These are phyloP conservation scores for Opisthograptis luteolata DNA, from an alignment of 2,888 invertebrate genomes.

Conservation along the genomic window DNA sequence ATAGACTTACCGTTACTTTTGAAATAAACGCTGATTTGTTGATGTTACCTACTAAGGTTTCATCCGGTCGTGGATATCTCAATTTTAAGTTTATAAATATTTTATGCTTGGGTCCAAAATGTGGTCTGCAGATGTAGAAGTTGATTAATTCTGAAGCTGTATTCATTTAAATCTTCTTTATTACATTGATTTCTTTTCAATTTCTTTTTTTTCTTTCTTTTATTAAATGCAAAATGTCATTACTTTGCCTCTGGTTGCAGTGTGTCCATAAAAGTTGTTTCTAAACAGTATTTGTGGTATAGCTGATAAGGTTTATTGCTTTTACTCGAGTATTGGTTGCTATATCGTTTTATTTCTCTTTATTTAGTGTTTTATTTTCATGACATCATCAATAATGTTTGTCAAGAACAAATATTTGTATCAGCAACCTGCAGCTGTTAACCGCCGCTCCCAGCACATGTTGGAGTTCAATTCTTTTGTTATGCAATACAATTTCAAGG, in stretches of 20 bases:
- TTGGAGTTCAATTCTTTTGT: background rate
- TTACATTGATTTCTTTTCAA: no score
- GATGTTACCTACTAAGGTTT: slow-evolving; percentile 62
- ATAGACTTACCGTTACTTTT: slow-evolving; percentile 73
- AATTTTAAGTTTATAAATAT: background rate
- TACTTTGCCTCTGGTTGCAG: background rate
- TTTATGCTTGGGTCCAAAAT: background rate
- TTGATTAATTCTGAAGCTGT: no score
- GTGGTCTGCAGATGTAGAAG: background rate
- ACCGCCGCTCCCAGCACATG: no score
- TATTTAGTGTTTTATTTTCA: background rate
- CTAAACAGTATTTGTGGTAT: background rate
- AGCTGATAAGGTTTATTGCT: slow-evolving; percentile 1
- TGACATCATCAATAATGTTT: background rate
- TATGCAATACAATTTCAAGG: background rate
- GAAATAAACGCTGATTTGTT: slow-evolving; percentile 58
- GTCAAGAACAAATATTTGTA: no score
- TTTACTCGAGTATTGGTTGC: background rate
- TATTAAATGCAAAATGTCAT: background rate
- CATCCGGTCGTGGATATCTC: slow-evolving; percentile 69
- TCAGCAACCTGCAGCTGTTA: no score
- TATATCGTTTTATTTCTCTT: no score
- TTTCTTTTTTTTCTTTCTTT: no score
- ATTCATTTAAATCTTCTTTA: no score
- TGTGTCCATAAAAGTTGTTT: no score